Base-by-base conservation (phyloP, 2,888 invertebrate species). In the Malachius bipustulatus region DNA sequence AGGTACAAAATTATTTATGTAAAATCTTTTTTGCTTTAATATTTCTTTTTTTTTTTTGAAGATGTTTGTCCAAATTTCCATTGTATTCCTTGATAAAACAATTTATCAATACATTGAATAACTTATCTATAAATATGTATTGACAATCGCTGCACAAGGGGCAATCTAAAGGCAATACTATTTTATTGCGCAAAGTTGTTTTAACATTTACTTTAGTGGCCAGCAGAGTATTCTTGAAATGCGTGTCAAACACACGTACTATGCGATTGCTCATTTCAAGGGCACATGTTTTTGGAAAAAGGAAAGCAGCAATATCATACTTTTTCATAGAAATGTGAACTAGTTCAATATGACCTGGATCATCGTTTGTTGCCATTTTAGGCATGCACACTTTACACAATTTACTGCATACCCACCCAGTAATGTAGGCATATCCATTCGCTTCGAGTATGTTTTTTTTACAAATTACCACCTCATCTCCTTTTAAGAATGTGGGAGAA, bases 341-440 rank as follows among this genome's bases (percentile, higher is more conserved):
- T 19, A 19, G 6, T n/a, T 19, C 24, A 19, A 19, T 19, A 19
- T 19, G 6, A n/a, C 24, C n/a, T 19, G n/a, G 24, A 19, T 19
- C 24, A 19, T 19, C 6, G 24, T 19, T 19, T 8, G 24, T 19
- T 19, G 24, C n/a, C 24, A 19, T 19, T 19, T 19, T 19, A 8
- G 24, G 24, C n/a, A 19, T 19, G n/a, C 24, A 19, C 24, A 19
- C n/a, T 19, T 19, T 6, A 19, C 24, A 19, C 24, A 19, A 19
- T 19, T 19, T 19, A 19, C 24, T 19, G n/a, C 24, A 19, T 19
- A 19, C 24, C 24, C 24, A 19, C 24, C 24, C 24, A 19, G 24
- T 19, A 8, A 19, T 19, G 24, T 19, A 19, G n/a, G 24, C 24
- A 19, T 19, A 19, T 19, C 24, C 24, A 19, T 19, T 19, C n/a